Conservation (phyloP, 2,888 invertebrate species). For the Metellina segmentata region DNA sequence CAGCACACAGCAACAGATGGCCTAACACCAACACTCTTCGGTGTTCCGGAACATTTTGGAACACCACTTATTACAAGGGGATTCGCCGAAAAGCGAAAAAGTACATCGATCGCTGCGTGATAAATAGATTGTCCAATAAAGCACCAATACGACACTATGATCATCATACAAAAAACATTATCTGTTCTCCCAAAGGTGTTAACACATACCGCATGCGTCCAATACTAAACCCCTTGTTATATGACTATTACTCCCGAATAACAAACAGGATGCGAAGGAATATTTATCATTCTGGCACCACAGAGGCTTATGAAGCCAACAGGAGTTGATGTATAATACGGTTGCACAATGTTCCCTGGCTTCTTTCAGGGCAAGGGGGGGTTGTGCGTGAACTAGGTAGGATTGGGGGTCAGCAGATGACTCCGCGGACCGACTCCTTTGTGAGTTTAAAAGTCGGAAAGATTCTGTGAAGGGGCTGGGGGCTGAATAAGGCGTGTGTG, state of each 20-base stretch:
- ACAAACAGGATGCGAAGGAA: conserved; percentile 54
- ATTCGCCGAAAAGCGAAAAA: conserved; percentile 11
- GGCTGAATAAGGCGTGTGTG: conserved; percentile 49
- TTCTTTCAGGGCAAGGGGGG: conserved; percentile 5
- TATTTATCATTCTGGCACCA: conserved; percentile 59
- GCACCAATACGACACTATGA: conserved; percentile 47
- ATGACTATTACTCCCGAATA: conserved; percentile 46
- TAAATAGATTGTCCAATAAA: conserved; percentile 63
- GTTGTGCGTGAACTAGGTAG: conserved; percentile 4
- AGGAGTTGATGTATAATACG: conserved; percentile 50
- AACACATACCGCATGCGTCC: conserved; percentile 40
- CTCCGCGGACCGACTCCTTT: conserved; percentile 35
- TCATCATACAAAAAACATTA: conserved; percentile 73
- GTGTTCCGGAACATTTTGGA: neutral
- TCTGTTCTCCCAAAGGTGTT: conserved; percentile 56
- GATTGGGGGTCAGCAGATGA: conserved; percentile 48
- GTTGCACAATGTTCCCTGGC: conserved; percentile 40
- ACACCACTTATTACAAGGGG: conserved; percentile 38
- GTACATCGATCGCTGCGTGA: conserved; percentile 49
- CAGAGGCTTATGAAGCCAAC: conserved; percentile 41
- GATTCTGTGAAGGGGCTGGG: conserved; percentile 49
- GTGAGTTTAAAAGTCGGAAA: conserved; percentile 41
- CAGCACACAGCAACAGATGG: conserved; percentile 61
- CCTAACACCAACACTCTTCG: neutral
- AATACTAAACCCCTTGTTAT: conserved; percentile 24